phyloP scores from a whole-genome alignment of 2,113 vertebrate genomes.

The Emydura subglobosa region DNA sequence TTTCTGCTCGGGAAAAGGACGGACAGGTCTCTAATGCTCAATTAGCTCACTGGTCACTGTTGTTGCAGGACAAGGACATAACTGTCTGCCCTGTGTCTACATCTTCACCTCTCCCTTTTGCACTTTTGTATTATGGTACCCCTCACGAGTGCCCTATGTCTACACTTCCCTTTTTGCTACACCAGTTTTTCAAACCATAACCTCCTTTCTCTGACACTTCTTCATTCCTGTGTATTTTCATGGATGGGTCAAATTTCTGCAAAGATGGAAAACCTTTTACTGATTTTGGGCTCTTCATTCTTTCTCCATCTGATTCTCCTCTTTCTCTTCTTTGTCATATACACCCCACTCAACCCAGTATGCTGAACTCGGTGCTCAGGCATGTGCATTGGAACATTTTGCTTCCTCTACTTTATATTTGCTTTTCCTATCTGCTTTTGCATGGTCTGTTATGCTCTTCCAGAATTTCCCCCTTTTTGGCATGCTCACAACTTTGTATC shows the following conservation, averaged over 20 bases:
- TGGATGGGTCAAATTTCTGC: slow-evolving; percentile 45
- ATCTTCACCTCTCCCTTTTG: slow-evolving; percentile 53
- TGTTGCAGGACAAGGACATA: slow-evolving; percentile 67
- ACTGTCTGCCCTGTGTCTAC: slow-evolving; percentile 30
- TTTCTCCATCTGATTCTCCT: slow-evolving; percentile 58
- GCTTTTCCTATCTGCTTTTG: slow-evolving; percentile 65
- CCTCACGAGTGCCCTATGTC: slow-evolving; percentile 41
- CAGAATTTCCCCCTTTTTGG: slow-evolving; percentile 66
- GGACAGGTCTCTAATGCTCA: too few species aligned
- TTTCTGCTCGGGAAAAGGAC: too few species aligned
- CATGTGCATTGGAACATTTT: slow-evolving; percentile 60
- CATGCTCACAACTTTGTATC: slow-evolving; percentile 58
- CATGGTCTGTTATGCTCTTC: slow-evolving; percentile 63
- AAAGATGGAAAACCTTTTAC: slow-evolving; percentile 54
- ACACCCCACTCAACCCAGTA: slow-evolving; percentile 47
- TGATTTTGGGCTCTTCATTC: slow-evolving; percentile 60
- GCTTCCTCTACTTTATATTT: slow-evolving; percentile 34
- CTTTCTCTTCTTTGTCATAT: slow-evolving; percentile 67
- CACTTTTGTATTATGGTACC: background rate
- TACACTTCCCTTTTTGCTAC: background rate
- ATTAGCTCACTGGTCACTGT: slow-evolving; percentile 39
- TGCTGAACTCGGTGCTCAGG: slow-evolving; percentile 55
- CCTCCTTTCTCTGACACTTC: slow-evolving; percentile 59
- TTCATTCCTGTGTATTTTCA: slow-evolving; percentile 60
- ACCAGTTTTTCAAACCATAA: slow-evolving; percentile 57